These are phyloP conservation scores for Xiphorhynchus elegans DNA, from an alignment of 2,113 vertebrate genomes.

Conservation along the genomic window DNA sequence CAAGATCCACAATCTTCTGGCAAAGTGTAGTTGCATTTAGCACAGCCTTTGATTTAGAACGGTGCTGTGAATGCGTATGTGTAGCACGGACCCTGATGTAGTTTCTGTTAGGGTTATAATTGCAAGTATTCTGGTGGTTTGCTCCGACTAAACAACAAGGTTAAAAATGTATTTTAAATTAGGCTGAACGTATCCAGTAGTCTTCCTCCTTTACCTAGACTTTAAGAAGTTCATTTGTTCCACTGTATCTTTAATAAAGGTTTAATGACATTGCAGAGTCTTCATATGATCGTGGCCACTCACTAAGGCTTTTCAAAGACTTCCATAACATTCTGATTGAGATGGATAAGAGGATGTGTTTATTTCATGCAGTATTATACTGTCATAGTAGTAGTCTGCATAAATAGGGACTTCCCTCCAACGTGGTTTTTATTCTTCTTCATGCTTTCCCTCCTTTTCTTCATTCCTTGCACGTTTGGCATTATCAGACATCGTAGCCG, in stretches of 20 bases:
- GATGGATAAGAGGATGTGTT: neutral
- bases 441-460: neutral
- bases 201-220: neutral
- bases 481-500: neutral
- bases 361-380: neutral
- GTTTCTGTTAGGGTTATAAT: neutral
- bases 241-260: neutral
- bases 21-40: neutral
- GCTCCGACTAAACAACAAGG: neutral
- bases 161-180: neutral
- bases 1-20: neutral
- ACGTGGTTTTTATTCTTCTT: neutral
- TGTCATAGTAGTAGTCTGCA: neutral
- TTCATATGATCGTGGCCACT: rapidly evolving
- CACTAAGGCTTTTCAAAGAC: neutral
- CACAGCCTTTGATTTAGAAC: neutral
- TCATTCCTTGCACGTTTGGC: neutral
- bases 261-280: neutral
- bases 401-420: neutral
- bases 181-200: neutral
- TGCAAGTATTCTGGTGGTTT: neutral
- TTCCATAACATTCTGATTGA: neutral
- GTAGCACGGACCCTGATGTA: neutral
- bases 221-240: neutral
- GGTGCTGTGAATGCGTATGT: neutral